Percentiles rank a stretch among this genome's conserved stretches.
These are phyloP conservation scores for Helleia helle DNA, from an alignment of 2,888 invertebrate genomes.

Conservation along the genomic window DNA sequence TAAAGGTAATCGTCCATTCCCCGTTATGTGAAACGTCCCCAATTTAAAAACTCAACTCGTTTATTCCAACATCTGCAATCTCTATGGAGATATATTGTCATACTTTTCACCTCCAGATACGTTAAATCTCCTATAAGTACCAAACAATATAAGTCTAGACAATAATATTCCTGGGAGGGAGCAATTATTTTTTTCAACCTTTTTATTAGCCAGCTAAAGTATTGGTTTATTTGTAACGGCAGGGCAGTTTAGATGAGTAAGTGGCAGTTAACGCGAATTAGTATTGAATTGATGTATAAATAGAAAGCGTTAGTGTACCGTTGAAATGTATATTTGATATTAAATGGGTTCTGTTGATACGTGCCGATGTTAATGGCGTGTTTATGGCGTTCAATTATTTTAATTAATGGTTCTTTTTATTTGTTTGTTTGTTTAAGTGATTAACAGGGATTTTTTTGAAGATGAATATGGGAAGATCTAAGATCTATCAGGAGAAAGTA, in stretches of 20 bases:
- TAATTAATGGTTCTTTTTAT: too few species aligned
- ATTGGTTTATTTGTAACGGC: slow-evolving; percentile 5
- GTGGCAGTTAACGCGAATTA: neutral
- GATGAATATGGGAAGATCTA: too few species aligned
- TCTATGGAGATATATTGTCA: slow-evolving; percentile 23
- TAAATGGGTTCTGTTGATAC: too few species aligned
- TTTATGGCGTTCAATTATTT: too few species aligned
- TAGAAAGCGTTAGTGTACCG: too few species aligned
- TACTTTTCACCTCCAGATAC: slow-evolving; percentile 23
- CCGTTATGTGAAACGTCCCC: too few species aligned
- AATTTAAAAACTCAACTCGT: too few species aligned
- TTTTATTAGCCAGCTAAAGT: slow-evolving; percentile 21
- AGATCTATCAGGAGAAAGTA: too few species aligned
- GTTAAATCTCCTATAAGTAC: slow-evolving; percentile 27
- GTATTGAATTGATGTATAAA: neutral
- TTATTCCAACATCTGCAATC: too few species aligned
- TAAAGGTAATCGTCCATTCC: neutral
- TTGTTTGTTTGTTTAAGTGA: too few species aligned
- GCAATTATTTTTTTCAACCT: slow-evolving; percentile 20
- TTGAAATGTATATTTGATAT: neutral
- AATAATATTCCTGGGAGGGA: slow-evolving; percentile 19
- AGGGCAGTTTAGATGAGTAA: neutral
- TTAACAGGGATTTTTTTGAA: too few species aligned
- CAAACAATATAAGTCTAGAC: slow-evolving; percentile 25
- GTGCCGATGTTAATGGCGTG: too few species aligned